phyloP scores from a whole-genome alignment of 2,797 vertebrate species.

The Coccyzus lansbergi region DNA sequence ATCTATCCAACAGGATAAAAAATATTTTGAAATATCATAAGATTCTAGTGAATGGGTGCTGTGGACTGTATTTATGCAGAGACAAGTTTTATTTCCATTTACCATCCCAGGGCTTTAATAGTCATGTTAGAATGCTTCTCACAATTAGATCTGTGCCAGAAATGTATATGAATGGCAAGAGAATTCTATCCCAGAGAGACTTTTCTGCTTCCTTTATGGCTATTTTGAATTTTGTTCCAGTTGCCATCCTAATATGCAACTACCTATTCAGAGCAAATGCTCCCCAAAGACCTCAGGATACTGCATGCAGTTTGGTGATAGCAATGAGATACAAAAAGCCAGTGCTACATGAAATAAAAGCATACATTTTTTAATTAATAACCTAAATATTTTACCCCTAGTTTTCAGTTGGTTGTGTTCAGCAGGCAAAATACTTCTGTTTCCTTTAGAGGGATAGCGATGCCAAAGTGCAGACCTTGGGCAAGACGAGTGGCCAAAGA shows the following conservation, averaged over 20 bases:
- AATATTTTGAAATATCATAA: neutral
- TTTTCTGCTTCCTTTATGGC: neutral
- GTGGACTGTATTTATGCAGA: neutral
- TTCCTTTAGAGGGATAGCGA: neutral
- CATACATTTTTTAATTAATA: neutral
- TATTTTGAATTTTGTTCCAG: slow-evolving; percentile 21
- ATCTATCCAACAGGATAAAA: neutral
- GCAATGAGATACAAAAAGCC: neutral
- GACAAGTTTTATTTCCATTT: neutral
- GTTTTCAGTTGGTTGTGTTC: neutral
- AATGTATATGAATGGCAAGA: neutral
- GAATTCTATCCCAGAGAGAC: neutral
- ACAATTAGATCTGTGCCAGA: neutral
- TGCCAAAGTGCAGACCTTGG: neutral
- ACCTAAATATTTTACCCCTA: neutral
- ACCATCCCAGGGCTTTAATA: neutral
- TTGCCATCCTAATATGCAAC: neutral
- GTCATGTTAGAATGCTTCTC: neutral
- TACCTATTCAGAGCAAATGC: neutral
- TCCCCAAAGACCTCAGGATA: neutral
- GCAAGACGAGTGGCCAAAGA: neutral
- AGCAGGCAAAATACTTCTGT: neutral
- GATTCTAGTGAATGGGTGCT: neutral
- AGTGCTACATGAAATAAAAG: neutral
- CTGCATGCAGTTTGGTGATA: neutral